phyloP scores from a whole-genome alignment of 2,888 invertebrate species.

The Xanthia icteritia region DNA sequence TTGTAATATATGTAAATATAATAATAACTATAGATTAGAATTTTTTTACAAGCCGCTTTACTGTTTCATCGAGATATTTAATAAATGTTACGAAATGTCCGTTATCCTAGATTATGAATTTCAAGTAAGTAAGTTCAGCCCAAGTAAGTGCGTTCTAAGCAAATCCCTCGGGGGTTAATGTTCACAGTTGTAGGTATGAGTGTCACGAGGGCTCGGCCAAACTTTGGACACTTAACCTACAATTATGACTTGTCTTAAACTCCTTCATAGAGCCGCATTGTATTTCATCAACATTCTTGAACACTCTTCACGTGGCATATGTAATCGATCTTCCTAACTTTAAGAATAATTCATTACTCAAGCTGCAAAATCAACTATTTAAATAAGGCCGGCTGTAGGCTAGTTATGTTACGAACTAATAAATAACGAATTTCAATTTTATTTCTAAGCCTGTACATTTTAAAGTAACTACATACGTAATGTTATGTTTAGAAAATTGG shows the following conservation, averaged over 20 bases:
- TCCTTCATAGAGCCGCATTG: conserved; percentile 38
- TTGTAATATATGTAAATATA: conserved; percentile 87
- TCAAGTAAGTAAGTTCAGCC: conserved; percentile 54
- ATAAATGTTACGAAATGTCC: conserved; percentile 69
- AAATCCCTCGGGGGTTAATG: conserved; percentile 48
- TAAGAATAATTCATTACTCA: conserved; percentile 57
- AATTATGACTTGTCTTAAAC: conserved; percentile 45
- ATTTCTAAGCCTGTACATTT: conserved; percentile 80
- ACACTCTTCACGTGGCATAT: conserved; percentile 42
- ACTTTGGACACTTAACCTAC: conserved; percentile 58
- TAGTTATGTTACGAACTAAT: conserved; percentile 72
- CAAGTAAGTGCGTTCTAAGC: conserved; percentile 53
- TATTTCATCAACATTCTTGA: conserved; percentile 44
- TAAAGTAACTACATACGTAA: conserved; percentile 73
- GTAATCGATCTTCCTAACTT: conserved; percentile 60
- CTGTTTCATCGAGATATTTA: conserved; percentile 62
- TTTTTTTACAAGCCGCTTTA: conserved; percentile 83
- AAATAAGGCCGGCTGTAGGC: conserved; percentile 66
- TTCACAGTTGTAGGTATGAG: conserved; percentile 50
- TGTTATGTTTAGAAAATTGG: conserved; percentile 72
- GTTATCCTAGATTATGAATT: conserved; percentile 62
- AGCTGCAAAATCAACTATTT: conserved; percentile 62
- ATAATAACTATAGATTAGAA: conserved; percentile 75
- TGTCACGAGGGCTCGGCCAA: conserved; percentile 43
- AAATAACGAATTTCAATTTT: conserved; percentile 79